Base-by-base conservation (phyloP, 2,113 vertebrate genomes). In the Tamias sibiricus region DNA sequence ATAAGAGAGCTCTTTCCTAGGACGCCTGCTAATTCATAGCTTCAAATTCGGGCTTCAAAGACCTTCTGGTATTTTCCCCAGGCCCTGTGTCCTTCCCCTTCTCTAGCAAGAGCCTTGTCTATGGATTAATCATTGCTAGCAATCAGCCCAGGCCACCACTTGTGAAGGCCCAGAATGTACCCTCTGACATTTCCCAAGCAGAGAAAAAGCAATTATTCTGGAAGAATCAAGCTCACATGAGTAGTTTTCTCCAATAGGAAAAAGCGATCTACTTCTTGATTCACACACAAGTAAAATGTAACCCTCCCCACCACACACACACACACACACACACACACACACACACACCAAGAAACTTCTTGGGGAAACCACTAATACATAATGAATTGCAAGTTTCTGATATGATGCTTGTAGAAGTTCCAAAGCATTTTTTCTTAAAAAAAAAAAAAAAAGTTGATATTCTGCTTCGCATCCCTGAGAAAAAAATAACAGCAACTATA, bases 181-280 rank as follows among this genome's bases (percentile, higher is more conserved):
- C 81, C 52, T 81, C 64, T 69, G 40, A 90, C 62, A 90, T 87
- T 94, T 96, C 91, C 40, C 57, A 90, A 76, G 76, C 42, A 81
- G 57, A 44, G 30, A 52, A 44, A 90, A 90, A 86, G 69, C 14
- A 90, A 75, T 69, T 80, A 68, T 44, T 79, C 57, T 79, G 69
- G 76, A 75, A 81, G 72, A 95, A 92, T 76, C 40, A 87, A 94
- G 57, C 59, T 66, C 82, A 95, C 59, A 57, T 42, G 69, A 69
- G 76, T 80, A 44, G 72, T 94, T 76, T 90, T 57, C 69, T 93
- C 91, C 72, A 81, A 59, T 6, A 54, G 64, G 71, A 84, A 64
- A 87, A 81, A 71, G 35, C 37, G 69, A 83, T 74, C 24, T 4
- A 74, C 35, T 26, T 40, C 19, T 19, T 66, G 69, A 90, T 79